Conservation (phyloP, 2,797 vertebrate genomes). For the Denticeps clupeoides region DNA sequence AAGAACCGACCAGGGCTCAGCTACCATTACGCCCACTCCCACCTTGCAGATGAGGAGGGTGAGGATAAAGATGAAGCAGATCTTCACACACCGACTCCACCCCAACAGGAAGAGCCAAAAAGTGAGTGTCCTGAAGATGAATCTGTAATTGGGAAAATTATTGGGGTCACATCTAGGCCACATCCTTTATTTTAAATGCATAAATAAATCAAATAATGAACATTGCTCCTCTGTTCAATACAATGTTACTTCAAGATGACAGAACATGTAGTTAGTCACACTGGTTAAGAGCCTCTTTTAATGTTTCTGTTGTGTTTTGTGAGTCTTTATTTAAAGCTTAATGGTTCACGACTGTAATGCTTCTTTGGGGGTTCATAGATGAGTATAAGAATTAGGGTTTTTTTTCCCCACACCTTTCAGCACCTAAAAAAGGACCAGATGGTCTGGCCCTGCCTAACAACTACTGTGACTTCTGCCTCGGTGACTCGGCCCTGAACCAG, state of each 20-base stretch:
- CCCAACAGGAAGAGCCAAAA: conserved; percentile 74
- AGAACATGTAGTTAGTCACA: no score
- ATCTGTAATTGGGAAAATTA: not conserved
- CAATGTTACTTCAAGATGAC: no score
- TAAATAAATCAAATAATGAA: no score
- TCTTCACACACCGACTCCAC: conserved; percentile 62
- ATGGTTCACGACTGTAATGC: no score
- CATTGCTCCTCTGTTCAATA: no score
- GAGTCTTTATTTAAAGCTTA: no score
- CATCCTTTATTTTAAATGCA: conserved; percentile 1
- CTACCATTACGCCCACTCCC: conserved; percentile 91
- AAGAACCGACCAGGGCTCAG: conserved; percentile 93
- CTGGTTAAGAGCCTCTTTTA: not conserved
- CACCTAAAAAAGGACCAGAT: conserved; percentile 83
- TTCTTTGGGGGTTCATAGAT: no score
- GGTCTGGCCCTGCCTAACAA: conserved; percentile 86
- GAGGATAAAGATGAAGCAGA: conserved; percentile 83
- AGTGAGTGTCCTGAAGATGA: conserved; percentile 49
- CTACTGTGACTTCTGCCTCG: conserved; percentile 92
- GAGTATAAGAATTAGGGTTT: not conserved
- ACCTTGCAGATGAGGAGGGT: conserved; percentile 89
- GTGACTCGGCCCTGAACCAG: conserved; percentile 87
- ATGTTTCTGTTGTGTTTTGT: not conserved
- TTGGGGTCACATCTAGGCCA: not conserved
- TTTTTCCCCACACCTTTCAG: conserved; percentile 21